Base-by-base conservation (phyloP, 2,888 invertebrate species). In the Heliconius charithonia region DNA sequence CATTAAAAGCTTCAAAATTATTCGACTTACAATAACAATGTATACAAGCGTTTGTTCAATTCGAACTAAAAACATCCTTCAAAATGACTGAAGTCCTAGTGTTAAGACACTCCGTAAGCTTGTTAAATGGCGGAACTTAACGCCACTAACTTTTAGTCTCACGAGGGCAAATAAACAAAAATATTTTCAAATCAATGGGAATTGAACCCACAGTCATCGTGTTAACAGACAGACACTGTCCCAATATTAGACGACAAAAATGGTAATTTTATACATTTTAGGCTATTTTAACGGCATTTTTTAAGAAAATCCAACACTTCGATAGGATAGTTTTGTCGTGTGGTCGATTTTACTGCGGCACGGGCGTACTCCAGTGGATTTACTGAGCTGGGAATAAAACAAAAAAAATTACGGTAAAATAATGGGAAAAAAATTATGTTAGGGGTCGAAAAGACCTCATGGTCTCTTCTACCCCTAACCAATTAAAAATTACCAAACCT, bases 281-380 rank as follows among this genome's bases (percentile, higher is more conserved):
- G 10, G 3, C 10, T n/a, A 70, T 56, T 71, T 76, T 76, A 93
- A 81, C 93, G 93, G 80, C 93, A 93, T 83, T 94, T 94, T 82
- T 93, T 93, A 45, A 95, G 86, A 80, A 95, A 94, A 2, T 94
- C 92, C 16, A 94, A 67, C 0, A 94, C 92, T 83, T 94, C 92
- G 3, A 84, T 83, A 0, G 93, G 93, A 80, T 92, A 93, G 72
- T 90, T 88, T 9, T 87, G 88, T 9, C 91, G 83, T 0, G 89
- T 87, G 0, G 90, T 83, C 0, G 93, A 91, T 25, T 90, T 91
- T 9, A 87, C 84, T 0, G 93, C 93, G 0, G 89, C 85, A 0
- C 93, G 89, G 0, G 94, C 94, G 77, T 93, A 89, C 41, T 94
- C 94, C 45, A 93, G 80, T 0, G 94, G 92, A 0, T 93, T 91